Conservation (phyloP, 2,113 vertebrate species). For the Esox niger region DNA sequence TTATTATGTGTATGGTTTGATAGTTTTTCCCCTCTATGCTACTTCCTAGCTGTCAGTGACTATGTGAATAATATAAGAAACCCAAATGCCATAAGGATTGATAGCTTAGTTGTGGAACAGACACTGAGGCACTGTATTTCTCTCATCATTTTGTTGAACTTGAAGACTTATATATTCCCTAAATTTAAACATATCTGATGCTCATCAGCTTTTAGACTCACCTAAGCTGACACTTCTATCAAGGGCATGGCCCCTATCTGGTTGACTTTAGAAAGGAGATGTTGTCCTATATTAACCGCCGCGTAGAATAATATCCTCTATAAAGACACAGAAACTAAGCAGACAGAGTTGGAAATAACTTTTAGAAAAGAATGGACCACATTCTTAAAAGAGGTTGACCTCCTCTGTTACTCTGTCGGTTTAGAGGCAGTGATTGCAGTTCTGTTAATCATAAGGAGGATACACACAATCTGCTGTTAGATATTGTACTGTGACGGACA, state of each 20-base stretch:
- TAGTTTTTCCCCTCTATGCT: too few relatives aligned
- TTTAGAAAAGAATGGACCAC: neutral
- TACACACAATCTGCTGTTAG: too few relatives aligned
- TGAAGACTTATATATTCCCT: conserved; percentile 29
- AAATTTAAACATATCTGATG: conserved; percentile 38
- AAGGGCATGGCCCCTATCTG: conserved; percentile 24
- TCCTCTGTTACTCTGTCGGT: too few relatives aligned
- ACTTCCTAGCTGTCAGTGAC: too few relatives aligned
- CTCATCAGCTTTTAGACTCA: conserved; percentile 42
- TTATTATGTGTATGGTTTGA: neutral
- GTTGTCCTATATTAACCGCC: conserved; percentile 11
- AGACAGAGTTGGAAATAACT: neutral
- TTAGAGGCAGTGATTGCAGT: too few relatives aligned
- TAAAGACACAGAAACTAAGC: neutral
- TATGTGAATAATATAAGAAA: too few relatives aligned
- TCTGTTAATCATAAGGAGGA: too few relatives aligned
- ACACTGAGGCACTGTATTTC: conserved; percentile 21
- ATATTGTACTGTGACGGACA: too few relatives aligned
- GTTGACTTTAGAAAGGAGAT: conserved; percentile 22
- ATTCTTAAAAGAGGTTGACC: neutral
- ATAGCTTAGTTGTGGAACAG: conserved; percentile 7
- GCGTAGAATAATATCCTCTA: conserved; percentile 17
- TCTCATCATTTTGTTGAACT: conserved; percentile 34
- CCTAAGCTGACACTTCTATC: conserved; percentile 45
- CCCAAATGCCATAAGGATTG: conserved; percentile 6